A percentile compares a stretch with the other conserved stretches of the same genome.
Conservation (phyloP, 1,140 invertebrate genomes). For the Watersipora subatra region DNA sequence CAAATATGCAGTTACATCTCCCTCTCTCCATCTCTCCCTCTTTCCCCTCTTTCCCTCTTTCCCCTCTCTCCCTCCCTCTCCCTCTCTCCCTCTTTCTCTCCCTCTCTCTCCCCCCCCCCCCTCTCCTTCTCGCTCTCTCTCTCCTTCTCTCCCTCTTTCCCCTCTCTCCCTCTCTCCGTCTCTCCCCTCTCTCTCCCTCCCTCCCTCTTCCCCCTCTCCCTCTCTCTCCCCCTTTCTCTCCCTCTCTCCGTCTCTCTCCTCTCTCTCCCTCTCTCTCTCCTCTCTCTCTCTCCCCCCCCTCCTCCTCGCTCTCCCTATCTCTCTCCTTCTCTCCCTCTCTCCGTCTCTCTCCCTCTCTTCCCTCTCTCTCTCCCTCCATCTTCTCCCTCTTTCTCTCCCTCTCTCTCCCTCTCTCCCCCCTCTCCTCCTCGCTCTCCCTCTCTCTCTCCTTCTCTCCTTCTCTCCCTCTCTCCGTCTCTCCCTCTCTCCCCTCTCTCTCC, state of each 20-base stretch:
- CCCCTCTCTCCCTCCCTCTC: background rate
- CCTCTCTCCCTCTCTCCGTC: background rate
- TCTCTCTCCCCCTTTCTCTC: background rate
- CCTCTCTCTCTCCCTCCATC: background rate
- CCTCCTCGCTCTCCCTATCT: too few relatives aligned
- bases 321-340: background rate
- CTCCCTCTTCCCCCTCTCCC: background rate
- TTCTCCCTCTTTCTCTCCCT: background rate
- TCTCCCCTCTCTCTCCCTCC: background rate
- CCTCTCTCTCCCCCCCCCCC: background rate
- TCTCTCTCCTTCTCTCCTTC: too few relatives aligned
- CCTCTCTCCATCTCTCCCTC: too few relatives aligned
- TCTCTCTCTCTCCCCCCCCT: background rate
- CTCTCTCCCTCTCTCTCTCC: background rate
- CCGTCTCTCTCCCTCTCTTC: background rate
- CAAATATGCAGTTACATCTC: too few relatives aligned
- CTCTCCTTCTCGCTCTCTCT: too few relatives aligned
- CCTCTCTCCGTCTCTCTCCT: background rate
- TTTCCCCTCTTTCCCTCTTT: constrained; percentile 1
- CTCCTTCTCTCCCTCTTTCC: too few relatives aligned
- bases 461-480: too few relatives aligned
- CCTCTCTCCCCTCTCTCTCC: too few relatives aligned
- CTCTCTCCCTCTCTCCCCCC: background rate
- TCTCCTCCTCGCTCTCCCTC: too few relatives aligned
- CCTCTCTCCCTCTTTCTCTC: background rate